Evolutionary conservation across 1,140 invertebrate genomes (phyloP), one percentile per base, ranked within the genome.

Genomic region (Diuraphis noxia): DNA sequence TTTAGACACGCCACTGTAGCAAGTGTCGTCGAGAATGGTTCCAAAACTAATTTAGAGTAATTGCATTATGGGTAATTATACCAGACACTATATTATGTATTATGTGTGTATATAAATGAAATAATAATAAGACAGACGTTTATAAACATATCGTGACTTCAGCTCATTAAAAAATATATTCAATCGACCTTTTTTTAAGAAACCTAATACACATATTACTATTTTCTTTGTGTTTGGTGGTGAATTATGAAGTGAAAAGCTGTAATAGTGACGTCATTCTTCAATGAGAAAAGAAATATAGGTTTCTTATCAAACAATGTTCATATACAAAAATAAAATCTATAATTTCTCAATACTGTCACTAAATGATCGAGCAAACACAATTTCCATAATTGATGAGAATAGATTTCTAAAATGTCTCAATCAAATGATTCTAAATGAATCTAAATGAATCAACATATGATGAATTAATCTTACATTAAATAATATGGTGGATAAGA

Each of bases 51-150:
- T 86, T 86, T 52, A 52, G 85, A 86, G 46, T 86, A 90, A 90
- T 79, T 41, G n/a, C 40, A 43, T 90, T 77, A 90, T 7, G n/a
- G n/a, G 34, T 89, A 89, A 89, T 89, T 89, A 89, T 79, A 46
- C 36, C 40, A 43, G 63, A 79, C 63, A 72, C 63, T 72, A 79
- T 77, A 72, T 40, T n/a, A 23, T 30, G 21, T 88, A 38, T 43
- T 72, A 77, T 46, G 34, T 34, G 10, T 34, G 21, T 34, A 36
- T 46, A 34, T 30, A 49, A 86, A 49, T 86, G 19, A 86, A 49
- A 88, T 63, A 41, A 63, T 90, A 90, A 90, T 90, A 79, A 43
- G 41, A 90, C n/a, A 13, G 21, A 77, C 63, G 41, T 77, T 90
- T 79, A 41, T 23, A 40, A 79, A 72, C 34, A 43, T 90, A 17